Base-by-base conservation (phyloP, 2,797 vertebrate species). In the Leontopithecus rosalia region DNA sequence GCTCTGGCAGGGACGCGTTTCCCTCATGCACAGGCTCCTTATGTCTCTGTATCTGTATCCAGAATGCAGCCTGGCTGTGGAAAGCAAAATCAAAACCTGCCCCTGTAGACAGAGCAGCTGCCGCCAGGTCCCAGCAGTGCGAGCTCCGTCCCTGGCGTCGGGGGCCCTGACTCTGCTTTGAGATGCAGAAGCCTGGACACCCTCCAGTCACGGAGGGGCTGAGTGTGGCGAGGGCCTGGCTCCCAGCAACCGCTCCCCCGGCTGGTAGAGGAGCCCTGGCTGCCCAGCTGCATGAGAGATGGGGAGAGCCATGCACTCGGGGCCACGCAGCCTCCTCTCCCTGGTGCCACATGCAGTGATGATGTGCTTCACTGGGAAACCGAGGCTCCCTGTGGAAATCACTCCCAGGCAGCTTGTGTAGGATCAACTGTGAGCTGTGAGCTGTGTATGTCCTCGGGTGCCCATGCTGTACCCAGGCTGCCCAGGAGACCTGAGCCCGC, bases 121-220 rank as follows among this genome's bases (percentile, higher is more conserved):
- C 5, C 2, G 1, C 30, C 17, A 24, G 8, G 2, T 48, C 28
- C 33, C 1, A 33, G n/a, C 1, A 1, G 5, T 0, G 0, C 1
- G 26, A 50, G 81, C 4, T 3, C 12, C 0, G 1, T 7, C 24
- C 39, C 72, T 36, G 20, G 81, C 33, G 28, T 58, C 39, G 1
- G 36, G n/a, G 30, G 57, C 33, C 28, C 70, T 10, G 15, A 57
- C 57, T 92, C 9, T 33, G 5, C 1, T 17, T 20, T 33, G 12
- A 48, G 48, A 24, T 43, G 5, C 30, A 8, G 86, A 15, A 10
- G 12, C 4, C 58, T 4, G 15, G 33, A 48, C 12, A 2, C 10
- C 39, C 33, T 13, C 46, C 10, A 15, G 79, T n/a, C 14, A 8
- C 1, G 30, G 43, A 15, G n/a, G 64, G 64, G 64, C 15, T 15